phyloP scores from a whole-genome alignment of 2,797 vertebrate genomes.

The Chrosomus eos region DNA sequence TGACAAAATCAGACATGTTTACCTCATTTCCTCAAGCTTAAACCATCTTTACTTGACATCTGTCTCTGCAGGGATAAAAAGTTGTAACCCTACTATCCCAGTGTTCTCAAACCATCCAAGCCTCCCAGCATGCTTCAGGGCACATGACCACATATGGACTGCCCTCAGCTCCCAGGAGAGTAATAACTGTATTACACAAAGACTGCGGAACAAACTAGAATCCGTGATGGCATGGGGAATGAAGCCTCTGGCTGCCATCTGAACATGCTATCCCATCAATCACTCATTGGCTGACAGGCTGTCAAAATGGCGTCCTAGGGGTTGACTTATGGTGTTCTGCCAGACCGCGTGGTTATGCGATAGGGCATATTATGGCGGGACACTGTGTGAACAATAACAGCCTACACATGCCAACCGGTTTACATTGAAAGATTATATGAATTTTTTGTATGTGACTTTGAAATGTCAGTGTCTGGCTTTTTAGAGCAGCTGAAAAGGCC shows the following conservation, averaged over 20 bases:
- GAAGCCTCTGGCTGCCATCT: conserved; percentile 30
- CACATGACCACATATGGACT: conserved; percentile 10
- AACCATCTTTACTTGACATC: conserved; percentile 26
- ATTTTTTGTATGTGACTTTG: conserved; percentile 31
- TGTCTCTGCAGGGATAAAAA: conserved; percentile 3
- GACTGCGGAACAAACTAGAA: conserved; percentile 14
- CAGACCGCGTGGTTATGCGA: conserved; percentile 33
- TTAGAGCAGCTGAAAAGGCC: conserved; percentile 30
- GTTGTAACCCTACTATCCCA: conserved; percentile 23
- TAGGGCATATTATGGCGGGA: conserved; percentile 22
- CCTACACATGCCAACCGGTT: conserved; percentile 3
- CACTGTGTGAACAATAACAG: conserved; percentile 21
- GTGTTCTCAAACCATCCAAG: conserved; percentile 17
- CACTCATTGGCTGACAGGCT: conserved; percentile 32
- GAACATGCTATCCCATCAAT: conserved; percentile 30
- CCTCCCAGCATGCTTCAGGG: conserved; percentile 11
- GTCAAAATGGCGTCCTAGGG: conserved; percentile 40
- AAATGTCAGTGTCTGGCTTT: conserved; percentile 36
- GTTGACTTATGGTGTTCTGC: conserved; percentile 29
- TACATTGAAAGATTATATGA: conserved; percentile 26
- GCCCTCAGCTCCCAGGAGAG: conserved; percentile 8
- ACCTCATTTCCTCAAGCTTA: background rate
- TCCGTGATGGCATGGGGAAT: conserved; percentile 2
- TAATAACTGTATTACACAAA: conserved; percentile 27
- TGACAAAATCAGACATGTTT: conserved; percentile 12